Conservation (phyloP, 1,140 invertebrate genomes). For the Capitella teleta region DNA sequence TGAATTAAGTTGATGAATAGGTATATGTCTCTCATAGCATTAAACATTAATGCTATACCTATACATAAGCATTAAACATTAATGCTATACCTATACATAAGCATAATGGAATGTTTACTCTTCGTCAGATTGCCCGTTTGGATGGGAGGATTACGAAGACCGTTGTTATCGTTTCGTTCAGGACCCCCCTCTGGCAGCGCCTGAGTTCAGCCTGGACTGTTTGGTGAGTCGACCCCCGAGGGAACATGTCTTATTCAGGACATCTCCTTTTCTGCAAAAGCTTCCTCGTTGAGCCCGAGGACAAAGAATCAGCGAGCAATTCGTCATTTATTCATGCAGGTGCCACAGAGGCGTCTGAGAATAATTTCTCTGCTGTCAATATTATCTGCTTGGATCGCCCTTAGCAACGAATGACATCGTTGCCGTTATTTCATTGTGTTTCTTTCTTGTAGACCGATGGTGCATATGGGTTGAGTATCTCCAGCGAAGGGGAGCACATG, state of each 20-base stretch:
- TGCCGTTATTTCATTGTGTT: not conserved
- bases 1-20: no score
- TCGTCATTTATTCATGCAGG: not conserved
- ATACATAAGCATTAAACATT: no score
- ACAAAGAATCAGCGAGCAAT: not conserved
- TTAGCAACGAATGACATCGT: not conserved
- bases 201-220: not conserved
- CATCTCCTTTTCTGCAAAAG: not conserved
- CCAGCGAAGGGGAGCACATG: not conserved
- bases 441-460: not conserved
- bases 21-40: no score
- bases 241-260: not conserved
- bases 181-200: not conserved
- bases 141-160: constrained; percentile 1
- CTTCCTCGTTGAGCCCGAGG: not conserved
- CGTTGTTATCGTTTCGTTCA: not conserved
- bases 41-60: no score
- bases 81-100: no score
- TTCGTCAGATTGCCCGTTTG: constrained; percentile 1
- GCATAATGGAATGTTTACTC: no score
- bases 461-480: not conserved
- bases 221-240: not conserved
- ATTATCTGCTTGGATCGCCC: not conserved
- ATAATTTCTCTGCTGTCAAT: not conserved
- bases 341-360: not conserved